Evolutionary conservation across 2,797 vertebrate species (phyloP).

Genomic region (Anguilla marmorata): DNA sequence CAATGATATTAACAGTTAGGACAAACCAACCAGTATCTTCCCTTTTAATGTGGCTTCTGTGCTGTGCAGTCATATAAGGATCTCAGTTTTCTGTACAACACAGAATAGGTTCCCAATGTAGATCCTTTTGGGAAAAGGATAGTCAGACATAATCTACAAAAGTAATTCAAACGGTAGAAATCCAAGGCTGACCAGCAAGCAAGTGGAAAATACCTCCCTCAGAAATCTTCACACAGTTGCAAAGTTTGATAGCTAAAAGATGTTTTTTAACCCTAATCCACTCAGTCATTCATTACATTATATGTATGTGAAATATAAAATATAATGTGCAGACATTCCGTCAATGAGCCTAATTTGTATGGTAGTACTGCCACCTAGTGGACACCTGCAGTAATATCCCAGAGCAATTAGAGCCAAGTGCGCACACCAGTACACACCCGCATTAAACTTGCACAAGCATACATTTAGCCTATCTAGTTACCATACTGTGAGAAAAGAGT

Average conservation of each 20-base stretch:
- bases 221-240: background rate
- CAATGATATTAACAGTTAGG: background rate
- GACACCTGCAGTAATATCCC: conserved; percentile 25
- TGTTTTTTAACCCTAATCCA: background rate
- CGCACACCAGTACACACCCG: too few species aligned
- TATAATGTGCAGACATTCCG: background rate
- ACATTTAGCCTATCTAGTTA: conserved; percentile 27
- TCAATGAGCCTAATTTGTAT: background rate
- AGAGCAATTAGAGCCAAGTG: conserved; percentile 42
- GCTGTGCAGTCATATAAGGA: background rate
- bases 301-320: background rate
- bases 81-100: background rate
- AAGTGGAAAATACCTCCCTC: background rate
- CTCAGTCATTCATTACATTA: background rate
- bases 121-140: background rate
- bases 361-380: conserved; percentile 7
- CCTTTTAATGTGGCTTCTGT: background rate
- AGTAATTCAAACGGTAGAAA: background rate
- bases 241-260: background rate
- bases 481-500: conserved; percentile 38
- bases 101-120: background rate
- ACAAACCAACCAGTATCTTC: background rate
- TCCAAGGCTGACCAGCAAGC: background rate
- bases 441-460: too few species aligned
- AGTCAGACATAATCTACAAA: background rate